Evolutionary conservation across 2,113 vertebrate species (phyloP), one percentile per base, ranked within the genome.

Genomic region (Gadus macrocephalus): DNA sequence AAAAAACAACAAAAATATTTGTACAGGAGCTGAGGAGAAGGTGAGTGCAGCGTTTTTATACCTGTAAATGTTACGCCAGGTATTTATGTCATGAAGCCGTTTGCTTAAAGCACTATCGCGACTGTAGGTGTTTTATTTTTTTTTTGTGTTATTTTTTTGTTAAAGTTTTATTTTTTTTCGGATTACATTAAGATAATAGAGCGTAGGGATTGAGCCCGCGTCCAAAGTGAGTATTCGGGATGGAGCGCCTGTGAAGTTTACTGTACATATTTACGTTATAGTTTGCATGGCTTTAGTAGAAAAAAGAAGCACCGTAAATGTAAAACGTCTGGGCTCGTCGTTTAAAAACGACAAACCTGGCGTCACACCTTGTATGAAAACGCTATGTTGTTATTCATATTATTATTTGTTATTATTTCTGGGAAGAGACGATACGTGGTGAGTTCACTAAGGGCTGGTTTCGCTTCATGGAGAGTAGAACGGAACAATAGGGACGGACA

Each of bases 291-390:
- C 79, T 80, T 83, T 81, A 81, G 84, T 82, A 81, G 84, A 85
- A 72, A 90, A 90, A 87, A 81, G 70, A 89, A 93, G 90, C 89
- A 91, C 89, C 90, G 81, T 88, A 78, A 78, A 89, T 90, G 88
- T 87, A 88, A 88, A 91, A 91, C 81, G 84, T 82, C 81, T 78
- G 84, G 84, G 75, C 78, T 89, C 78, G 84, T 87, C 70, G 77
- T 89, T 42, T 49, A 25, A 62, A 88, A 86, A 85, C 71, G 63
- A 88, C 25, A 89, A 90, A 77, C 72, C 79, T 77, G 81, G 76
- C 82, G 72, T 86, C 71, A 84, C 81, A 81, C 77, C 74, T 49
- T 82, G 79, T 88, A 88, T 85, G 88, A 87, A 72, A 62, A 62
- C 22, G 25, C 20, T 25, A 22, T 62, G 9, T 28, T 83, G 76